Conservation (phyloP, 2,113 vertebrate genomes). For the Cryptomyrus ogoouensis region DNA sequence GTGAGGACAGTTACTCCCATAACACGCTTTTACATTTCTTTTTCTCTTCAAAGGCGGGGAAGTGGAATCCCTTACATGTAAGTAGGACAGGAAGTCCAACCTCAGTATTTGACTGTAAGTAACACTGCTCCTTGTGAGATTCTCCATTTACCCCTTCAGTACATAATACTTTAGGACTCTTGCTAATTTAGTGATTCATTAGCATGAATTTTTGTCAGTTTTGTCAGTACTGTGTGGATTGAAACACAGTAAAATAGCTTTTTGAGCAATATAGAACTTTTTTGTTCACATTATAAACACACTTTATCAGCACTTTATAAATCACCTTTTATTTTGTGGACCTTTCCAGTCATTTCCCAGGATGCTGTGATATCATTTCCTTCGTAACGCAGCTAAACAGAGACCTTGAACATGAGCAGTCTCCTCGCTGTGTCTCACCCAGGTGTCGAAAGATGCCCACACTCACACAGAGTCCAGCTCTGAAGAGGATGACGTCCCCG, state of each 20-base stretch:
- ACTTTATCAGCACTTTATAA: neutral
- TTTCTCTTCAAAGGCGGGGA: constrained; percentile 74
- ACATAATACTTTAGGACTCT: neutral
- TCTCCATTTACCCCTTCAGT: neutral
- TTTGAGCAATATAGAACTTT: neutral
- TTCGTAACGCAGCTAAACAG: neutral
- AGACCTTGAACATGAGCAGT: neutral
- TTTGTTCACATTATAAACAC: neutral
- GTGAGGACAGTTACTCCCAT: constrained; percentile 11
- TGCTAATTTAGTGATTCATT: neutral
- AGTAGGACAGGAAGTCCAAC: constrained; percentile 53
- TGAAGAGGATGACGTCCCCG: constrained; percentile 79
- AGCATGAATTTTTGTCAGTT: neutral
- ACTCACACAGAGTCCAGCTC: constrained; percentile 92
- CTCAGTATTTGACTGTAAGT: neutral
- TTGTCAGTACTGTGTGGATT: neutral
- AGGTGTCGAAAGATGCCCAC: constrained; percentile 82
- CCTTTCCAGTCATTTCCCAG: neutral
- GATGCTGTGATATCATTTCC: neutral
- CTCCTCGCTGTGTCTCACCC: neutral
- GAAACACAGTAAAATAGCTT: neutral
- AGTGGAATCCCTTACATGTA: constrained; percentile 96
- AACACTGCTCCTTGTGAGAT: neutral
- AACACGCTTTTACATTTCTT: constrained; percentile 30
- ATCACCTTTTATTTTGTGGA: neutral